These are phyloP conservation scores for Drosophila tsacasi DNA, from an alignment of 1,140 invertebrate genomes.

Conservation along the genomic window DNA sequence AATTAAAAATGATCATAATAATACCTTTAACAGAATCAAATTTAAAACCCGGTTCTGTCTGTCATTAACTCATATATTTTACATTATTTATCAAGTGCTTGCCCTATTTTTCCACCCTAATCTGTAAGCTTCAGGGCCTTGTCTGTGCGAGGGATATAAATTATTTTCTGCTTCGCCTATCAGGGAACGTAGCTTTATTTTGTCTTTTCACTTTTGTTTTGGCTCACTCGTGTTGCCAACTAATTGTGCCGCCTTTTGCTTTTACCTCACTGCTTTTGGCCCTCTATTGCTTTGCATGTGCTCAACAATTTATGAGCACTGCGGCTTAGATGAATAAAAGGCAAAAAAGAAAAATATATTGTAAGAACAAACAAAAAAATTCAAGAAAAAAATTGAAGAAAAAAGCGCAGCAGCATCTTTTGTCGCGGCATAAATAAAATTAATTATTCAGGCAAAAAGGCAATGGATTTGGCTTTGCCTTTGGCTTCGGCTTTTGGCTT, in stretches of 20 bases:
- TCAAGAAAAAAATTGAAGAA: background rate
- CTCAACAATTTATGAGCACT: constrained; percentile 71
- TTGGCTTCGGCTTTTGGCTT: background rate
- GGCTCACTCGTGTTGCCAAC: constrained; percentile 56
- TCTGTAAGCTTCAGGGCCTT: constrained; percentile 26
- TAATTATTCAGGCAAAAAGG: constrained; percentile 64
- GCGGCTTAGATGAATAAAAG: constrained; percentile 43
- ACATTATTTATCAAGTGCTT: background rate
- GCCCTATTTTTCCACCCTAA: background rate
- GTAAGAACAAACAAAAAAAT: background rate
- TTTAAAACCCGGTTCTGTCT: background rate
- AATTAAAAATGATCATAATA: too few relatives aligned
- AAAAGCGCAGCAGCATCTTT: constrained; percentile 51
- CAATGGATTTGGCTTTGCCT: constrained; percentile 26
- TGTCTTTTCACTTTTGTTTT: constrained; percentile 66
- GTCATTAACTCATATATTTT: background rate
- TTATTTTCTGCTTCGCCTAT: constrained; percentile 63
- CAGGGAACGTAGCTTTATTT: constrained; percentile 28
- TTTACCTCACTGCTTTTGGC: constrained; percentile 20
- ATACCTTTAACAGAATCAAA: too few relatives aligned
- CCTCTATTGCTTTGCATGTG: constrained; percentile 44
- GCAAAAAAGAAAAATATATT: background rate
- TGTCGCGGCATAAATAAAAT: constrained; percentile 69
- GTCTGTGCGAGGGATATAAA: constrained; percentile 55
- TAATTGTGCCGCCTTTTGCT: constrained; percentile 57